Evolutionary conservation across 2,113 vertebrate species (phyloP).

Genomic region (Orthonyx spaldingii): DNA sequence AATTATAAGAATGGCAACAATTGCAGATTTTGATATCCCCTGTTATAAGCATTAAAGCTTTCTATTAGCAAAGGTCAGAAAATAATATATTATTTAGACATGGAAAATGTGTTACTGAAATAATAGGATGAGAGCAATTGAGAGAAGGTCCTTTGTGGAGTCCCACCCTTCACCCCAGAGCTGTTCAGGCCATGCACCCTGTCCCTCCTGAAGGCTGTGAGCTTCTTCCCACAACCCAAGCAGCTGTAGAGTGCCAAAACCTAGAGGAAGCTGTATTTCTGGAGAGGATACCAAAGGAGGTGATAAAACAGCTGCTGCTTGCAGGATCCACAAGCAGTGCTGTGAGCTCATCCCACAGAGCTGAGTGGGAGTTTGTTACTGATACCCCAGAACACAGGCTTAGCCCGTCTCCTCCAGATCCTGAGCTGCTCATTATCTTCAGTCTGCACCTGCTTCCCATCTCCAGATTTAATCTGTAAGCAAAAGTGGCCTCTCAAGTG

Average conservation of each 20-base stretch:
- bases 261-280: constrained; percentile 33
- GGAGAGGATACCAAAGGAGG: background rate
- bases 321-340: background rate
- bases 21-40: background rate
- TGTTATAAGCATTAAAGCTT: background rate
- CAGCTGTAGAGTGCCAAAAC: background rate
- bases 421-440: constrained; percentile 18
- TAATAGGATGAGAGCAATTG: background rate
- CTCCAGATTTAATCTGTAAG: constrained; percentile 13
- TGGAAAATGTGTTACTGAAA: background rate
- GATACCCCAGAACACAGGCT: background rate
- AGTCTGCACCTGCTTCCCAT: constrained; percentile 34
- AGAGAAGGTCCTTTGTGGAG: background rate
- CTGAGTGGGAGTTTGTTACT: constrained; percentile 32
- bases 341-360: background rate
- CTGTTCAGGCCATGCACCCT: background rate
- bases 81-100: background rate
- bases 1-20: background rate
- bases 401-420: background rate
- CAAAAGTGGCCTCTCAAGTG: background rate
- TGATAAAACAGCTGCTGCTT: constrained; percentile 44
- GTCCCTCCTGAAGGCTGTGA: background rate
- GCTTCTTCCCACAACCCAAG: background rate
- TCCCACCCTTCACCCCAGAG: background rate
- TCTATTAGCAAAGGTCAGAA: background rate